Evolutionary conservation across 2,113 vertebrate genomes (phyloP), one percentile per base, ranked within the genome.

Genomic region (Nannobrachium achirus): DNA sequence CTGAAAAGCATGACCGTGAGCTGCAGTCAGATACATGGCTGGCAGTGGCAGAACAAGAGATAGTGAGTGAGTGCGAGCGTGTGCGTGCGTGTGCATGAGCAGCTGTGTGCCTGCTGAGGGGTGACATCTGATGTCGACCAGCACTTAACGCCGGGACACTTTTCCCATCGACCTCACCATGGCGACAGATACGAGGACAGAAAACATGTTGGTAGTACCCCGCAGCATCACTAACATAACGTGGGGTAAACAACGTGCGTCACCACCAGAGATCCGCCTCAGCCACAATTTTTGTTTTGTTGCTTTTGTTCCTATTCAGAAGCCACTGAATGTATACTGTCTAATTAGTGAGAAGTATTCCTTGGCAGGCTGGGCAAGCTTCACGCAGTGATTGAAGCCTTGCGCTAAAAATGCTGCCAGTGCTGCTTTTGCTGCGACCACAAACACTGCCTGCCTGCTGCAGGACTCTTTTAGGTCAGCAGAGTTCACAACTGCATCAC

Each of bases 401-500:
- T 71, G 66, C 55, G 25, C 6, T 33, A 85, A 33, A 85, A 85
- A 72, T 51, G 83, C 86, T 85, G 88, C 62, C 87, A 68, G 14
- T 18, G 76, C 84, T 75, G 72, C 73, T 85, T 51, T 69, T 19
- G 55, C 66, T 18, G 69, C 79, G 68, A 71, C 49, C 68, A 83
- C 78, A 81, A 55, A 74, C 76, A 74, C 85, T 73, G 67, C 18
- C 79, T 3, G 65, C 63, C 85, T 84, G 82, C 81, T 16, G 85
- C 82, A 85, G 82, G 76, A 74, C 66, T 76, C 67, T 4, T 64
- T 66, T 6, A 51, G 56, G 73, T 76, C 63, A 67, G 0, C 0
- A 38, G 39, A 52, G 95, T 96, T 96, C 91, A 95, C 89, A 92
- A 91, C 88, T 95, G 93, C 86, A 76, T 87, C 82, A 60, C 71